Evolutionary conservation across 2,888 invertebrate species (phyloP).

Genomic region (Colostygia pectinataria): DNA sequence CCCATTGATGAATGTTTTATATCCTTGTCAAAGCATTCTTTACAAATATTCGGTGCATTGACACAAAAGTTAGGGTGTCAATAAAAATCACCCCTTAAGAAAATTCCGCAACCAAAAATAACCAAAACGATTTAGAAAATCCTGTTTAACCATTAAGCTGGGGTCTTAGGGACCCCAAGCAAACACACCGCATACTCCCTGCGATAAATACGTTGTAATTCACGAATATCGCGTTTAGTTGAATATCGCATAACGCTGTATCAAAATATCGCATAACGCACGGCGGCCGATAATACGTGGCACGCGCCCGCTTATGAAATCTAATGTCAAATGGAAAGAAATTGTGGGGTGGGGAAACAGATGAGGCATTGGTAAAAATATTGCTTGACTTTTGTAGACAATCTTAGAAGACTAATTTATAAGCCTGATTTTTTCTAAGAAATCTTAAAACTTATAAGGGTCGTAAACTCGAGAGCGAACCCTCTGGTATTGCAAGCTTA

Average conservation of each 20-base stretch:
- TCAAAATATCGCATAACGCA: constrained; percentile 45
- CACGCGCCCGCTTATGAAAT: constrained; percentile 77
- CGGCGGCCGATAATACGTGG: constrained; percentile 72
- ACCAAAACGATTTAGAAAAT: constrained; percentile 60
- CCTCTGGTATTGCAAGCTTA: no score
- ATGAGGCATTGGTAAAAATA: constrained; percentile 34
- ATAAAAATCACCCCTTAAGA: constrained; percentile 15
- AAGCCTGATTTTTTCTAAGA: no score
- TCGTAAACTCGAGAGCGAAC: no score
- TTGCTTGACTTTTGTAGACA: not conserved
- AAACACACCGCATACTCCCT: constrained; percentile 58
- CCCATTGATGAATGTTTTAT: no score
- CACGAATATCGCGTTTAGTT: constrained; percentile 62
- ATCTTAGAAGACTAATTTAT: no score
- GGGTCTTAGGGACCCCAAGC: constrained; percentile 41
- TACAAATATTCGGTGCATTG: not conserved
- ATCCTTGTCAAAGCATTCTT: not conserved
- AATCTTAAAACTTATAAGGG: no score
- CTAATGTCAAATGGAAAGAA: constrained; percentile 54
- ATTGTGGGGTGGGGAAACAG: constrained; percentile 17
- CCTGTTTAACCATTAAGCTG: constrained; percentile 59
- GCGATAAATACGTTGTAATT: constrained; percentile 79
- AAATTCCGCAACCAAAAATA: constrained; percentile 45
- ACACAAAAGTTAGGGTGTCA: constrained; percentile 12
- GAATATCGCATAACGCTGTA: constrained; percentile 28